Evolutionary conservation across 2,797 vertebrate species (phyloP), one percentile per base, ranked within the genome.

Genomic region (Austrolebias charrua): DNA sequence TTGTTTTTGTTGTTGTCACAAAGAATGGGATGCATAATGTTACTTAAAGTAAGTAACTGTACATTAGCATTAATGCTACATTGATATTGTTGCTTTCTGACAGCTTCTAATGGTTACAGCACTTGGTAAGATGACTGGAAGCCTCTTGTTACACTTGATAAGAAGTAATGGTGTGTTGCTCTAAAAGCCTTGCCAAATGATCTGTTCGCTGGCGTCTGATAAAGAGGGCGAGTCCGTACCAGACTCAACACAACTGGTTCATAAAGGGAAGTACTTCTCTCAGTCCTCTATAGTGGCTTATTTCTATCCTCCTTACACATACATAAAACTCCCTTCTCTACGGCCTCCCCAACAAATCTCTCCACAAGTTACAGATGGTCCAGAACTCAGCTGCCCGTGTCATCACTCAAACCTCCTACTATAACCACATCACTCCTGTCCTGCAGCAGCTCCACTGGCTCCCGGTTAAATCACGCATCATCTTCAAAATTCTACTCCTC

Each of bases 151-250:
- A 56, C 63, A 66, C 69, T 28, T 75, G 75, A 78, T 69, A 55
- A 71, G 52, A 6, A 66, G 51, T 47, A 38, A 66, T 40, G 33
- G 46, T 20, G 48, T 15, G 57, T 45, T 52, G 24, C 53, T 69
- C 68, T 46, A 18, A 62, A 75, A 58, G 49, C 66, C 57, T 20
- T 42, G 20, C 47, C 66, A 60, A 57, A 82, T 82, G 77, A 81
- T 85, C 72, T 76, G 66, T 57, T 85, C 33, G 5, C 69, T 48
- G 53, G 63, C 73, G 72, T 78, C 63, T 70, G 68, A 81, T 78
- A 71, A 8, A 9, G 33, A 50, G 51, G 51, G 31, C 61, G 78
- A 66, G 58, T 24, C 24, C 1, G 61, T 72, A 79, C 85, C 80
- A 86, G 71, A 81, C 60, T 73, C 35, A 57, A 44, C 29, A 1